Evolutionary conservation across 1,140 invertebrate genomes (phyloP), one percentile per base, ranked within the genome.

Genomic region (Tribolium madens): DNA sequence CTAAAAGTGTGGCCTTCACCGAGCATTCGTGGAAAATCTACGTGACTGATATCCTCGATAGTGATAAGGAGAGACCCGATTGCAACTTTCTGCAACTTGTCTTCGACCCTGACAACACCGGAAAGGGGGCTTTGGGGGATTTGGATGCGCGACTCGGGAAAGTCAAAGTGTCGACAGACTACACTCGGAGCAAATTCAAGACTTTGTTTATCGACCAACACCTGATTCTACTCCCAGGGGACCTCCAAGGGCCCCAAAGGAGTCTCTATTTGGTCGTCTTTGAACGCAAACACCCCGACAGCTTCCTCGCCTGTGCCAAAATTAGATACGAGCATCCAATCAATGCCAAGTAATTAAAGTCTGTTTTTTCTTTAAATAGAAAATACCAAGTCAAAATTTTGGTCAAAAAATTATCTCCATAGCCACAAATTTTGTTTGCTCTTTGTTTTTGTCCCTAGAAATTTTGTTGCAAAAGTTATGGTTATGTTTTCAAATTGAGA

Each of bases 11-110:
- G 15, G 89, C 91, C 21, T 89, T 89, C 47, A 92, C 93, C 0
- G 88, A 92, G 79, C 95, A 97, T 85, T 90, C 92, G 15, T 98
- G 96, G 96, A 95, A 96, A 83, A 91, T 97, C 47, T 95, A 93
- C 79, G 93, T 94, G 3, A 97, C 95, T 0, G 96, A 98, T 84
- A 94, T 97, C 72, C 91, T 97, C 10, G 94, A 96, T 80, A 89
- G 91, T 1, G 91, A 92, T 75, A 91, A 91, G 81, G 93, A 93
- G 85, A 89, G 87, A 76, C 87, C 89, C 60, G 91, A 91, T 79
- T 97, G 96, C 84, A 94, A 96, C 84, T 93, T 93, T 73, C 87
- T 97, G 0, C 94, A 96, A 85, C 87, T 92, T 13, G 89, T 97
- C 0, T 97, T 96, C 81, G 94, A 97, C 88, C 95, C 95, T 0